Evolutionary conservation across 2,113 vertebrate species (phyloP).

Genomic region (Cephalopterus ornatus): DNA sequence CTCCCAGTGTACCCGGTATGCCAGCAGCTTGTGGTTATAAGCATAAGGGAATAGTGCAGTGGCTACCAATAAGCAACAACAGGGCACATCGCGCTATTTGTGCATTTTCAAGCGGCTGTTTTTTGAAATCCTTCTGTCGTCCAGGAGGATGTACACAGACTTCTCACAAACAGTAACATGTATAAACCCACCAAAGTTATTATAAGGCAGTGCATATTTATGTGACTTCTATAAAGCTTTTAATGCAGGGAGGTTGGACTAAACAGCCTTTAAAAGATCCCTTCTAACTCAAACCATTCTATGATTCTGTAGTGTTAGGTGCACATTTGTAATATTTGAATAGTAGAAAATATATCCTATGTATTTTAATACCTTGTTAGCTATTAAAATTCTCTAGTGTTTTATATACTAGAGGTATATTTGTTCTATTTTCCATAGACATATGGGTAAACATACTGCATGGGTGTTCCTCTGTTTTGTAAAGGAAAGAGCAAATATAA

Average conservation of each 20-base stretch:
- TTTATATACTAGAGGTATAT: neutral
- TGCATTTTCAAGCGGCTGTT: neutral
- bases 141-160: neutral
- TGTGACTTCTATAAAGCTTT: neutral
- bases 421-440: neutral
- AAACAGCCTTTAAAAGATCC: neutral
- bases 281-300: neutral
- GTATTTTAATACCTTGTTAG: neutral
- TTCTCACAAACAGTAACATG: neutral
- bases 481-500: neutral
- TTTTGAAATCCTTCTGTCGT: neutral
- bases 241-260: neutral
- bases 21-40: neutral
- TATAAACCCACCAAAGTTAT: neutral
- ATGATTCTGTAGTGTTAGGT: neutral
- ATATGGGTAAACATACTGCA: neutral
- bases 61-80: rapidly evolving
- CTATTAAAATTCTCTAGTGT: neutral
- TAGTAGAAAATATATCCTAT: neutral
- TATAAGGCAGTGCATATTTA: neutral
- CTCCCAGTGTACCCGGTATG: neutral
- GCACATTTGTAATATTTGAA: neutral
- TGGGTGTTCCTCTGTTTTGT: neutral
- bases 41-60: neutral
- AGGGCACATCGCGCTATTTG: neutral